Conservation (phyloP, 2,888 invertebrate genomes). For the Cephus pulcher region DNA sequence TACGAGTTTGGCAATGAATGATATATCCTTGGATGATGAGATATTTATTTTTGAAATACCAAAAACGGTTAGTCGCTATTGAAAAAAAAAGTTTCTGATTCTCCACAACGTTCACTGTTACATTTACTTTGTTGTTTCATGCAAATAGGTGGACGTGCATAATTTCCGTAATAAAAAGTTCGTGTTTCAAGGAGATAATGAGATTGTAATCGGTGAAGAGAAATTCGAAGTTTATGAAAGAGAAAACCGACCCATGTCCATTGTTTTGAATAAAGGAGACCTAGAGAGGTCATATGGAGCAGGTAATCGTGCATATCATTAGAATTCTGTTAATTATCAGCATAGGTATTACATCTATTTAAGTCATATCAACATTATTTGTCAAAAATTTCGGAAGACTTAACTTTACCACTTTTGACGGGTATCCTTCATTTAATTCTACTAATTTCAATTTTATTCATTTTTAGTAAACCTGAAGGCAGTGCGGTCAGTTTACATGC, state of each 20-base stretch:
- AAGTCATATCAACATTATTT: no score
- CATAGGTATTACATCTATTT: no score
- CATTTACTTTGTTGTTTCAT: background rate
- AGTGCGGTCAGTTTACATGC: slow-evolving; percentile 24
- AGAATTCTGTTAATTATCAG: no score
- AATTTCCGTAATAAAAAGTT: slow-evolving; percentile 27
- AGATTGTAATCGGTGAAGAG: slow-evolving; percentile 31
- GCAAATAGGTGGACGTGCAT: slow-evolving; percentile 10
- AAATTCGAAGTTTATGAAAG: slow-evolving; percentile 29
- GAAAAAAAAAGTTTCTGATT: background rate
- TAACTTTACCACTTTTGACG: background rate
- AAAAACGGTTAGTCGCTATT: slow-evolving; percentile 28
- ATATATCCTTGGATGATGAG: slow-evolving; percentile 36
- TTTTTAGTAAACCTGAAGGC: slow-evolving; percentile 30
- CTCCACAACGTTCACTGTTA: background rate
- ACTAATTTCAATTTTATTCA: slow-evolving; percentile 7
- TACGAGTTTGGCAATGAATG: slow-evolving; percentile 23
- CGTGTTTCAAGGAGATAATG: slow-evolving; percentile 26
- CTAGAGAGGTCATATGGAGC: slow-evolving; percentile 28
- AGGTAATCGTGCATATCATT: slow-evolving; percentile 24
- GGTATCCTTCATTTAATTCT: slow-evolving; percentile 5
- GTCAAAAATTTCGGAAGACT: background rate
- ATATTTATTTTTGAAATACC: slow-evolving; percentile 45
- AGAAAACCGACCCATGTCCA: slow-evolving; percentile 26
- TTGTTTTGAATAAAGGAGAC: slow-evolving; percentile 32